Evolutionary conservation across 2,888 invertebrate species (phyloP).

Genomic region (Cephus sareptanus): DNA sequence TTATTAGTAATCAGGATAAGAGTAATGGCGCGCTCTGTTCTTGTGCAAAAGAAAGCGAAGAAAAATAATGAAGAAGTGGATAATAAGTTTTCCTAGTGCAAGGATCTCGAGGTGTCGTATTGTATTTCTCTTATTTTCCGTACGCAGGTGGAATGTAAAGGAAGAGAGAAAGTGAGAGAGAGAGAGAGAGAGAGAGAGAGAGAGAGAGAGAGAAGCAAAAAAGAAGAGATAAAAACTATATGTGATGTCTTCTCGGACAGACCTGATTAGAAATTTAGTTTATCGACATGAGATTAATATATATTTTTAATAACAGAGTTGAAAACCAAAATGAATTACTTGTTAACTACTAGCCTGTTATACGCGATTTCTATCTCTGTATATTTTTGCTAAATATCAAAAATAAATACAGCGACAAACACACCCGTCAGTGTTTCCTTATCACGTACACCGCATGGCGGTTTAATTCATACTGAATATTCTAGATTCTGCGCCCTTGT

Average conservation of each 20-base stretch:
- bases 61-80: not conserved
- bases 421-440: not conserved
- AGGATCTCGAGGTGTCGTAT: not conserved
- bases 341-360: conserved; percentile 6
- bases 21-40: not conserved
- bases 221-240: not conserved
- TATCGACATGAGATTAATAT: conserved; percentile 5
- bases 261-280: conserved; percentile 7
- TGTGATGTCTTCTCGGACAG: conserved; percentile 4
- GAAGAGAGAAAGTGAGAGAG: not conserved
- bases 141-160: not conserved
- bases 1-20: not conserved
- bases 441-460: not conserved
- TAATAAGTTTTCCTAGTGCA: not conserved
- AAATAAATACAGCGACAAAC: not conserved
- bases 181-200: not conserved
- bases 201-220: not conserved
- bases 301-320: conserved; percentile 8
- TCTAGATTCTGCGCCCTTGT: not conserved
- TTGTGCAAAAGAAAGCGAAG: not conserved
- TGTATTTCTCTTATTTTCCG: not conserved
- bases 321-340: conserved; percentile 5
- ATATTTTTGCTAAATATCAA: conserved; percentile 7
- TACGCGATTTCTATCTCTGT: conserved; percentile 7
- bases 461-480: not conserved